A percentile compares a stretch with the other conserved stretches of the same genome.
These are phyloP conservation scores for Nycticebus coucang DNA, from an alignment of 2,113 vertebrate genomes.

Conservation along the genomic window DNA sequence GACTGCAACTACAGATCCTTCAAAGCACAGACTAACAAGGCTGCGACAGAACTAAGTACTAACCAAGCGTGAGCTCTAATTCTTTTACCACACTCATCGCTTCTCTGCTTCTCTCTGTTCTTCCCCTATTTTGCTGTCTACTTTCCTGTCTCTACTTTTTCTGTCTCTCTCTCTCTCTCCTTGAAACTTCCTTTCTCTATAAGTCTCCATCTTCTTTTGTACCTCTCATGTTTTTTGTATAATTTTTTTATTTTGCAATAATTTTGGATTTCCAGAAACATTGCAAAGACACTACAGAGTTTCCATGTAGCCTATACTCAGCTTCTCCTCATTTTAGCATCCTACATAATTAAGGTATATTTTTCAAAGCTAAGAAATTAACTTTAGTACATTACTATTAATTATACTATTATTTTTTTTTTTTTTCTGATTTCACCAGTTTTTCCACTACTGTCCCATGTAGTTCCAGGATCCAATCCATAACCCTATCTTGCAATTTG, in stretches of 20 bases:
- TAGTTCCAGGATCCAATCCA: background rate
- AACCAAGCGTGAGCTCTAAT: background rate
- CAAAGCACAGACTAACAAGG: background rate
- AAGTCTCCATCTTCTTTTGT: background rate
- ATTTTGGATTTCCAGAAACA: background rate
- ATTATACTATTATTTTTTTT: background rate
- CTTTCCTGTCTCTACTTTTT: background rate
- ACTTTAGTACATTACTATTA: background rate
- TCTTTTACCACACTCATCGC: background rate
- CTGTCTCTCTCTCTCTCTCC: background rate
- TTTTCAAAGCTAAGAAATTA: constrained; percentile 10
- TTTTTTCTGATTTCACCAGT: background rate
- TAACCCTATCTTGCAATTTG: background rate
- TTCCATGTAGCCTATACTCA: too few species aligned
- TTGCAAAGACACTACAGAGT: background rate
- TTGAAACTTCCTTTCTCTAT: background rate
- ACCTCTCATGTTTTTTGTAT: background rate
- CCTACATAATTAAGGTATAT: too few species aligned
- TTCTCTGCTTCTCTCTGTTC: background rate
- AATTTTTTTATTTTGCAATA: background rate
- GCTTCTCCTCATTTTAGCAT: background rate
- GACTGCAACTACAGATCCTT: background rate
- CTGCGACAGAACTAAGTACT: background rate
- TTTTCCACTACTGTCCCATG: background rate
- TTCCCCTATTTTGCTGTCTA: background rate